Evolutionary conservation across 2,888 invertebrate species (phyloP).

Genomic region (Eilema griseolum): DNA sequence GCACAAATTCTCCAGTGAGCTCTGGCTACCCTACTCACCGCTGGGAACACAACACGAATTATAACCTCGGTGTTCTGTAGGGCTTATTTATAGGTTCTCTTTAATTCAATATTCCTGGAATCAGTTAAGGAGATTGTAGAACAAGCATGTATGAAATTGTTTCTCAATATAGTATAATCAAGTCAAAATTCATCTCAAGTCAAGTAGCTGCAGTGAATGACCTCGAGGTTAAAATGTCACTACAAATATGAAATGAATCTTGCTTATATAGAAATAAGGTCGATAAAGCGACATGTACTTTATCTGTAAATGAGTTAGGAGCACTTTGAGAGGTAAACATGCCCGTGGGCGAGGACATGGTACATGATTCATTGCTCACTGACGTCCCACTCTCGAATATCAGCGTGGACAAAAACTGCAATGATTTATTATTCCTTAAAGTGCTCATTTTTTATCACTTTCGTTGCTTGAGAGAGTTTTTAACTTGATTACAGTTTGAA

Average conservation of each 20-base stretch:
- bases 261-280: slow-evolving; percentile 58
- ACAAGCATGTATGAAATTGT: slow-evolving; percentile 44
- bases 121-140: background rate
- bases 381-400: slow-evolving; percentile 68
- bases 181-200: slow-evolving; percentile 57
- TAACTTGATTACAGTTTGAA: slow-evolving; percentile 36
- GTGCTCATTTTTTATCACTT: slow-evolving; percentile 49
- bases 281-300: slow-evolving; percentile 50
- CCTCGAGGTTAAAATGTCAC: slow-evolving; percentile 57
- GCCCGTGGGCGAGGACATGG: slow-evolving; percentile 75
- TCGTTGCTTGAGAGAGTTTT: slow-evolving; percentile 35
- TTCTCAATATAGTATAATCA: slow-evolving; percentile 52
- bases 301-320: slow-evolving; percentile 60
- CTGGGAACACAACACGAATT: too few relatives aligned
- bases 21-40: too few relatives aligned
- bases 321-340: slow-evolving; percentile 73
- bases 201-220: slow-evolving; percentile 71
- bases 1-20: too few relatives aligned
- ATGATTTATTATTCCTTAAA: slow-evolving; percentile 61
- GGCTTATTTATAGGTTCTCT: too few relatives aligned
- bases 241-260: slow-evolving; percentile 49
- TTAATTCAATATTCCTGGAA: background rate
- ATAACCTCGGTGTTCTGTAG: too few relatives aligned
- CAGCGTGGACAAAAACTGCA: slow-evolving; percentile 56
- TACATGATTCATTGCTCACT: slow-evolving; percentile 76